Evolutionary conservation across 2,888 invertebrate genomes (phyloP).

Genomic region (Epinotia brunnichana): DNA sequence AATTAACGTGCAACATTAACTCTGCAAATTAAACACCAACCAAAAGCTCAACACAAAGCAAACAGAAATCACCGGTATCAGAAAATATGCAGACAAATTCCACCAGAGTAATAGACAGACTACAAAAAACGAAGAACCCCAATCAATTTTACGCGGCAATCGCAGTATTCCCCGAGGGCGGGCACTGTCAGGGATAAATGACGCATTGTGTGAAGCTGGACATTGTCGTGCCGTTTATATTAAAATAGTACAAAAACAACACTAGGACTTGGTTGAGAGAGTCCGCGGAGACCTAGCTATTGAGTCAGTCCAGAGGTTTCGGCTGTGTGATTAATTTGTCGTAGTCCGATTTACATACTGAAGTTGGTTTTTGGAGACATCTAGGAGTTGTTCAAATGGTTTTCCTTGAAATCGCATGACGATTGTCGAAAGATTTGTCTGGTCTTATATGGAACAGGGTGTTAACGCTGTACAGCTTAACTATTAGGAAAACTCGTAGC

Average conservation of each 20-base stretch:
- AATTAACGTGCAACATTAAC: conserved; percentile 8
- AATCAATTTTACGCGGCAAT: conserved; percentile 57
- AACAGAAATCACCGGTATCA: conserved; percentile 15
- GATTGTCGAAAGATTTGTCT: no score
- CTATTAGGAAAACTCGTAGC: no score
- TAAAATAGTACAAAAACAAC: conserved; percentile 17
- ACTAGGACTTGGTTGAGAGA: background rate
- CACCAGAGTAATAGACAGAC: conserved; percentile 48
- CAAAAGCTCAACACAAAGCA: conserved; percentile 17
- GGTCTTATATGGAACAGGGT: no score
- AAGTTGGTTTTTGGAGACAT: background rate
- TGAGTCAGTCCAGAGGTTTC: background rate
- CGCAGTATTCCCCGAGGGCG: conserved; percentile 45
- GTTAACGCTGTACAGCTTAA: no score
- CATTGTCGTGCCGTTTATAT: background rate
- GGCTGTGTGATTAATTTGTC: background rate
- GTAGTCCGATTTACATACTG: background rate
- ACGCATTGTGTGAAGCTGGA: conserved; percentile 24
- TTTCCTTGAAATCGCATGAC: no score
- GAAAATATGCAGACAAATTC: conserved; percentile 43
- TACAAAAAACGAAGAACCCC: conserved; percentile 50
- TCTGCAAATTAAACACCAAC: background rate
- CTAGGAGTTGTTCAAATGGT: no score
- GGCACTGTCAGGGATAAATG: conserved; percentile 29
- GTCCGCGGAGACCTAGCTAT: background rate